phyloP scores from a whole-genome alignment of 1,140 invertebrate genomes.

The Danaus melanippus region DNA sequence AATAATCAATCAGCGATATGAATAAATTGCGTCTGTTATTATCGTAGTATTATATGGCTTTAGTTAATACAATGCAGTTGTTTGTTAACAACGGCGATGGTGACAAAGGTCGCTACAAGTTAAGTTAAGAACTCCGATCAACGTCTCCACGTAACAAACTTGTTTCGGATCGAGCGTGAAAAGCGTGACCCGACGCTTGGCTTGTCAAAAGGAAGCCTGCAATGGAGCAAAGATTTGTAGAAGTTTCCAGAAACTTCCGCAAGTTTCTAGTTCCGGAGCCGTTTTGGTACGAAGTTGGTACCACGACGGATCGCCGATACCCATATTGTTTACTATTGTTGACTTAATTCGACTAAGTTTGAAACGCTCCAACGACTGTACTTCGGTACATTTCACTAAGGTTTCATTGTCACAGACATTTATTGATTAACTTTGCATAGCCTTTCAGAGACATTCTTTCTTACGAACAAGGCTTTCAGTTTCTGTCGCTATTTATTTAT shows the following conservation, averaged over 20 bases:
- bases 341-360: slow-evolving; percentile 19
- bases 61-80: no score
- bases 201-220: slow-evolving; percentile 32
- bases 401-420: no score
- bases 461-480: no score
- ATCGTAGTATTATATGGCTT: no score
- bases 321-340: slow-evolving; percentile 22
- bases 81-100: no score
- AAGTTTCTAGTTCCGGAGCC: slow-evolving; percentile 9
- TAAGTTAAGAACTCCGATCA: slow-evolving; percentile 6
- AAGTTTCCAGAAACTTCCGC: slow-evolving; percentile 15
- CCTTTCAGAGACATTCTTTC: no score
- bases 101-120: neutral
- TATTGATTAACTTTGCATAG: no score
- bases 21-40: no score
- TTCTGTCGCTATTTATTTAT: no score
- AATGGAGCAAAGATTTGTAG: slow-evolving; percentile 24
- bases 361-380: slow-evolving; percentile 12
- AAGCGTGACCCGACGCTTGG: slow-evolving; percentile 22
- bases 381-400: neutral
- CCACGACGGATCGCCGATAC: slow-evolving; percentile 20
- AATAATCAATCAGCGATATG: no score
- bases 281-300: slow-evolving; percentile 20
- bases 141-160: slow-evolving; percentile 7
- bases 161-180: slow-evolving; percentile 18